Evolutionary conservation across 2,113 vertebrate genomes (phyloP).

Genomic region (Pteruthius melanotis): DNA sequence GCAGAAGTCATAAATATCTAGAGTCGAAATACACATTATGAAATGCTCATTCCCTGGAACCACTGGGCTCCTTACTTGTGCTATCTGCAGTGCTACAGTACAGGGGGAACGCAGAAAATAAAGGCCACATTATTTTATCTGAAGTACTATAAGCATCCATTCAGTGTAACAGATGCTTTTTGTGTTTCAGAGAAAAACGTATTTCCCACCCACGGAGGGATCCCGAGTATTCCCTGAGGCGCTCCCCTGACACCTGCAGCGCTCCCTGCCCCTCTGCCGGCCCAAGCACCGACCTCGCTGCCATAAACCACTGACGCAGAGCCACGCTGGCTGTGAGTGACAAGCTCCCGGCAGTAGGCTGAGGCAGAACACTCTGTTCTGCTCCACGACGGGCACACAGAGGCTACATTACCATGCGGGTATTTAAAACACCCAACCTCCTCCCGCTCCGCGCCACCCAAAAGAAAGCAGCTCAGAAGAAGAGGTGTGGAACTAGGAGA

Average conservation of each 20-base stretch:
- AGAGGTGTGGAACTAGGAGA: fast-evolving
- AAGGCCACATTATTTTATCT: background rate
- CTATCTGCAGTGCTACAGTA: background rate
- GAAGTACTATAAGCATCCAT: background rate
- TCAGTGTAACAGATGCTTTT: background rate
- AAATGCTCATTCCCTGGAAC: fast-evolving
- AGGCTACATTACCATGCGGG: too few species aligned
- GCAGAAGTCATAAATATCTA: background rate
- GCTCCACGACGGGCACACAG: fast-evolving
- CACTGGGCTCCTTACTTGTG: background rate
- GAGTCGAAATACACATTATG: fast-evolving
- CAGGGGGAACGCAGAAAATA: background rate
- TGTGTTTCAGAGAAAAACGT: fast-evolving
- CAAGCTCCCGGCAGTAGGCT: background rate
- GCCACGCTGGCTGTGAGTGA: background rate
- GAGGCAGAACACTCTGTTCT: background rate
- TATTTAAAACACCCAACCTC: background rate
- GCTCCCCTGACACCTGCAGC: too few species aligned
- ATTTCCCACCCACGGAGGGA: fast-evolving
- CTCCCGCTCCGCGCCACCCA: background rate
- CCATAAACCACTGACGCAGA: fast-evolving
- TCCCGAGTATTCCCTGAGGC: background rate
- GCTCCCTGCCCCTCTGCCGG: background rate
- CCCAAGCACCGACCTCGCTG: background rate
- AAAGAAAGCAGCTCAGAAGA: background rate